Base-by-base conservation (phyloP, 2,113 vertebrate species). In the Parus major region DNA sequence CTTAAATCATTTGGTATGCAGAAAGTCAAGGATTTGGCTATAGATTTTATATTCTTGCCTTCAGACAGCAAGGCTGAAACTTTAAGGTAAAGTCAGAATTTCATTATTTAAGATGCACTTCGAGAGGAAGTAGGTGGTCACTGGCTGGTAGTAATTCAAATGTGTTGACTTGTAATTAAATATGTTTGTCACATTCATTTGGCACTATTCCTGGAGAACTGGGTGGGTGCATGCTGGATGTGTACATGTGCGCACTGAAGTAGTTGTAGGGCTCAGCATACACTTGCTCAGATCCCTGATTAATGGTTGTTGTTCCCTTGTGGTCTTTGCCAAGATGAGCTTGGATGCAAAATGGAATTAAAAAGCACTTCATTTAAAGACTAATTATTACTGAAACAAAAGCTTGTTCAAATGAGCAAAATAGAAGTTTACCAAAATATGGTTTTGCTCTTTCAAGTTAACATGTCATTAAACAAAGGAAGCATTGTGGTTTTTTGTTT, bases 321-420 rank as follows among this genome's bases (percentile, higher is more conserved):
- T 61, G 50, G 16, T 53, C 83, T 94, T 42, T 88, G 85, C 88
- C 93, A 95, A 86, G 46, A 69, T 77, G 55, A n/a, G 9, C 12
- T 90, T 90, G 66, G 63, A 92, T 82, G 46, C 61, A 82, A 93
- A 91, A 68, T 3, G 3, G 71, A 91, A 72, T 87, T 94, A 9
- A 76, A 85, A 94, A 85, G 44, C 53, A 60, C 57, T 9, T 68
- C 21, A 44, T 88, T 92, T 76, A 56, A 82, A 72, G n/a, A 41
- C 53, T 68, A 27, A 77, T 86, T 72, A 90, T 90, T 53, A 93
- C 53, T 59, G 39, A 88, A 93, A 88, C 47, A 94, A 90, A 91
- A 89, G 44, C 49, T 68, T 85, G 27, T 55, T 89, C 53, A 71
- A 91, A 79, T 87, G 47, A 91, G 36, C 21, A 69, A 93, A 87